These are phyloP conservation scores for Athene noctua DNA, from an alignment of 2,113 vertebrate genomes.

Conservation along the genomic window DNA sequence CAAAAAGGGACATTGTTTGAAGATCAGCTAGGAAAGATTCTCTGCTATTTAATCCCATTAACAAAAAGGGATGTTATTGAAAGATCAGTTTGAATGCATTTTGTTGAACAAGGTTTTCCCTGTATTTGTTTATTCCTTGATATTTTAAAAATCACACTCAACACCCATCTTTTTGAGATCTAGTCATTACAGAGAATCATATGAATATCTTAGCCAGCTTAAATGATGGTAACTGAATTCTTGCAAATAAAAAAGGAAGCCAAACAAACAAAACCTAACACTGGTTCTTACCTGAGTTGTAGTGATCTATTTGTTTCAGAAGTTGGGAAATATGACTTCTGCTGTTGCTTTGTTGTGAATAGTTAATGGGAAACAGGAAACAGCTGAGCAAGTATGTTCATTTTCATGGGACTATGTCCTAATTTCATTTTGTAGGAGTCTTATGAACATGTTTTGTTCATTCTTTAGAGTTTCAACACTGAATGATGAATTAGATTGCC, in stretches of 20 bases:
- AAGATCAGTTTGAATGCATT: background rate
- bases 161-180: background rate
- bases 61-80: background rate
- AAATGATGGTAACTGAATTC: background rate
- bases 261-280: background rate
- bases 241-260: background rate
- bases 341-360: background rate
- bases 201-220: background rate
- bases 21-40: background rate
- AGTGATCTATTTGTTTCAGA: background rate
- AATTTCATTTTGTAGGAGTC: background rate
- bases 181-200: background rate
- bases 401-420: background rate
- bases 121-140: background rate
- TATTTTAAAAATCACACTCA: background rate
- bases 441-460: background rate
- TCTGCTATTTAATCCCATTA: background rate
- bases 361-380: background rate
- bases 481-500: background rate
- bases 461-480: accelerated
- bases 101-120: background rate
- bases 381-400: background rate
- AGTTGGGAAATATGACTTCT: background rate
- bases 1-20: background rate
- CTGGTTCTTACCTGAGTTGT: background rate